phyloP scores from a whole-genome alignment of 2,797 vertebrate species.

The Holocentrus rufus region DNA sequence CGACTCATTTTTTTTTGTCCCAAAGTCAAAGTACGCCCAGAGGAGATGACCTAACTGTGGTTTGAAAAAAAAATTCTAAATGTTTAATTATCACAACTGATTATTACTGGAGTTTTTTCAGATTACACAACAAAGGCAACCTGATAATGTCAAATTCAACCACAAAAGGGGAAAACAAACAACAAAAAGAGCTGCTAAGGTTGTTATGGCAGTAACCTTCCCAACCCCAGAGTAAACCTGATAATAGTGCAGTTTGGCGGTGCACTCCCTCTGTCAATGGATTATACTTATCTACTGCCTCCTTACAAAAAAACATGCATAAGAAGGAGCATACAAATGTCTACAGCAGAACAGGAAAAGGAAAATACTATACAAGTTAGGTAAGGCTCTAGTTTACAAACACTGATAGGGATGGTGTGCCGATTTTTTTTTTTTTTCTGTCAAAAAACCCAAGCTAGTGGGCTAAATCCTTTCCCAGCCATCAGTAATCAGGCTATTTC shows the following conservation, averaged over 20 bases:
- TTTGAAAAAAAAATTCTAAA: constrained; percentile 28
- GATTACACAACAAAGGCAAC: constrained; percentile 20
- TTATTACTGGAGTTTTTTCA: constrained; percentile 12
- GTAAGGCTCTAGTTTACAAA: constrained; percentile 24
- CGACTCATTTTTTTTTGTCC: constrained; percentile 8
- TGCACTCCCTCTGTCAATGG: background rate
- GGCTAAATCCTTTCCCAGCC: constrained; percentile 46
- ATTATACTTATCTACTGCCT: background rate
- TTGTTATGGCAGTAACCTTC: constrained; percentile 6
- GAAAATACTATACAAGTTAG: constrained; percentile 1
- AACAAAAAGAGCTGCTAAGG: background rate
- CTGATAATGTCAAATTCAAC: constrained; percentile 1
- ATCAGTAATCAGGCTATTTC: constrained; percentile 63
- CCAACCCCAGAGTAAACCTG: background rate
- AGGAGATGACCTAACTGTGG: constrained; percentile 19
- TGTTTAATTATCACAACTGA: constrained; percentile 45
- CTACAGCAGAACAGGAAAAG: background rate
- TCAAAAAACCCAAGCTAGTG: constrained; percentile 27
- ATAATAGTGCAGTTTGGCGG: background rate
- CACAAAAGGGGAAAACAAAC: constrained; percentile 21
- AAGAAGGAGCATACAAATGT: too few species aligned
- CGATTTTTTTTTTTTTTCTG: constrained; percentile 6
- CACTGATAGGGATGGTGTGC: background rate
- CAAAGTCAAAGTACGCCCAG: constrained; percentile 8
- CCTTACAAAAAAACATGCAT: too few species aligned